Evolutionary conservation across 2,888 invertebrate species (phyloP), one percentile per base, ranked within the genome.

Genomic region (Meloe dianella): DNA sequence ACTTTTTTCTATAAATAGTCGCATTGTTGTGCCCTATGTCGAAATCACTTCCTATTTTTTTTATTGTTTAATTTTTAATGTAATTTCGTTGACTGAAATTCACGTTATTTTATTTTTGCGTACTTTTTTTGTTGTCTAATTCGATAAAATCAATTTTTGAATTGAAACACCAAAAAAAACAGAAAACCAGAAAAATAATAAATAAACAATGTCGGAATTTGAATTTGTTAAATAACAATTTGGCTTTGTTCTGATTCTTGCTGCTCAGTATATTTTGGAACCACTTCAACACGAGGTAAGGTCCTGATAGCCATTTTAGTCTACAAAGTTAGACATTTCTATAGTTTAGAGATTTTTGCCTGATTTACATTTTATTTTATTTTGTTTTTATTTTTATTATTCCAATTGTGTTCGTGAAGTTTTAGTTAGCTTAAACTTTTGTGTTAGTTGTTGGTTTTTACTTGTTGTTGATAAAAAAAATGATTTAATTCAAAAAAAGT

Each of bases 231-330:
- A 41, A 41, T 41, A 76, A 74, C 75, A 67, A 73, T 75, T 75
- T 73, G 74, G 73, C 72, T 76, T 80, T 79, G 47, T 51, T 78
- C 78, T 81, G 78, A 78, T 82, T 82, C 89, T 88, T 90, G 92
- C 92, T 91, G 91, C 92, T 88, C 93, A 96, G 96, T 94, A 93
- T 95, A 90, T 96, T 96, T 92, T 96, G 96, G 96, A 96, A 95
- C 91, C 94, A 96, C 93, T 96, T 96, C 94, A 96, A 96, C 87
- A 93, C 95, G 90, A 96, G 96, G 96, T 96, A 96, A 96, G 95
- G 90, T 12, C 51, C 84, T 81, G 67, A 66, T 74, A 74, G 73
- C 69, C 67, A 54, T 64, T n/a, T 64, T 61, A 60, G 58, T 61
- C 41, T 47, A 47, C 20, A 47, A 38, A 17, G 5, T 20, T 66